Percentiles rank a stretch among this genome's conserved stretches.
Conservation (phyloP, 2,888 invertebrate genomes). For the Cepaea hortensis region DNA sequence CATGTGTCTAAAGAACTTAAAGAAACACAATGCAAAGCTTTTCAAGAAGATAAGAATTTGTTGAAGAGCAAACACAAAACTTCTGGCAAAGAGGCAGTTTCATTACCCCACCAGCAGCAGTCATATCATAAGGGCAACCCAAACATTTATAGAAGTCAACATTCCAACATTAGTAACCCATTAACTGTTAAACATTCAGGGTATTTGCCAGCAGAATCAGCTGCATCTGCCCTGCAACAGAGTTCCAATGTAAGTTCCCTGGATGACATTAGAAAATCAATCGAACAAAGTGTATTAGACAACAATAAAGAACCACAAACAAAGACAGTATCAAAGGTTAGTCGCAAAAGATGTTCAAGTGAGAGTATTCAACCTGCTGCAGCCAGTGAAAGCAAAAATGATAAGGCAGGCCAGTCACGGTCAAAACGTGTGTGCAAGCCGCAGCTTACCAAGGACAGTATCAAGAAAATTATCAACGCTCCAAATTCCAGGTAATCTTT, state of each 20-base stretch:
- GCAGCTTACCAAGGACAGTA: constrained; percentile 50
- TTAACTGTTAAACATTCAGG: not conserved
- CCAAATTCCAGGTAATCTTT: constrained; percentile 60
- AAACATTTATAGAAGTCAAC: not conserved
- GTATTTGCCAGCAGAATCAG: not conserved
- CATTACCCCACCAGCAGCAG: not conserved
- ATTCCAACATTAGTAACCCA: not conserved
- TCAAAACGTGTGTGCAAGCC: constrained; percentile 4
- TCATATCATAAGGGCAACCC: constrained; percentile 5
- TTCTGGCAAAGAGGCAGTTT: not conserved
- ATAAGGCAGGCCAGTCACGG: not conserved
- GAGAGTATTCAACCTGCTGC: not conserved
- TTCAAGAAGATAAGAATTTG: not conserved
- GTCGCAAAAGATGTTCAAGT: constrained; percentile 6
- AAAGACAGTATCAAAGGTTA: not conserved
- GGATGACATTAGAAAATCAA: constrained; percentile 37
- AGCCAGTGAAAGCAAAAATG: not conserved
- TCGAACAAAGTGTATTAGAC: constrained; percentile 30
- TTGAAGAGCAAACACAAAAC: constrained; percentile 16
- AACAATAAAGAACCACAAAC: not conserved
- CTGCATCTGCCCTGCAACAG: not conserved
- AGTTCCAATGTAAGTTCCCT: not conserved
- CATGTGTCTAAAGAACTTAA: constrained; percentile 62
- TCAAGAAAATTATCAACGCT: constrained; percentile 68
- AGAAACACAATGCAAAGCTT: constrained; percentile 55